These are phyloP conservation scores for Apamea crenata DNA, from an alignment of 2,888 invertebrate genomes.

Conservation along the genomic window DNA sequence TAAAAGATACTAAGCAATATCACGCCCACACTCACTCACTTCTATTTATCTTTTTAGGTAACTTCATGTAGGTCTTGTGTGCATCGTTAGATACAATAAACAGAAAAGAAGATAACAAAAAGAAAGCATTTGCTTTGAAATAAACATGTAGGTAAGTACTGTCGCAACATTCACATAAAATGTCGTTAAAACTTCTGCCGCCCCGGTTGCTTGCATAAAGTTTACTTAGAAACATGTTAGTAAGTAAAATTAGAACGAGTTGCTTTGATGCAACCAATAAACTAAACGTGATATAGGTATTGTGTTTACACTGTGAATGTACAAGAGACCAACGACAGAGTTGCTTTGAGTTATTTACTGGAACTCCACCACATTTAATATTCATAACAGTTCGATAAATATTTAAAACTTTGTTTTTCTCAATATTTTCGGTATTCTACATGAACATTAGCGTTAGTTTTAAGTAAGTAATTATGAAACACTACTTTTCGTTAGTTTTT, in stretches of 20 bases:
- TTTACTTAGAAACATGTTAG: conserved; percentile 50
- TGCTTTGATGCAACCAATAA: conserved; percentile 56
- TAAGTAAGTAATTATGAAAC: neutral
- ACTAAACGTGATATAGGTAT: conserved; percentile 43
- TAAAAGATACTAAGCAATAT: neutral
- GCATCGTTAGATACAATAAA: neutral
- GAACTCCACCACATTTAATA: conserved; percentile 7
- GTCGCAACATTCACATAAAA: conserved; percentile 42
- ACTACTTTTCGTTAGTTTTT: neutral
- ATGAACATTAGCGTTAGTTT: neutral
- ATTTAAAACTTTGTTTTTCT: neutral
- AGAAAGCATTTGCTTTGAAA: conserved; percentile 28
- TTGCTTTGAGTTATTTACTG: conserved; percentile 1
- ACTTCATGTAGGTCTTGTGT: neutral
- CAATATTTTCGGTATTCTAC: neutral
- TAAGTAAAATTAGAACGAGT: conserved; percentile 47
- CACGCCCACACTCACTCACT: neutral
- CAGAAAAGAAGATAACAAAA: neutral
- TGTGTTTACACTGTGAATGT: conserved; percentile 40
- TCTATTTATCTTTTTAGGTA: neutral
- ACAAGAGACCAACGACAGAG: neutral
- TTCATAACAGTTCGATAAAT: neutral
- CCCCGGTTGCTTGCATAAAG: conserved; percentile 41
- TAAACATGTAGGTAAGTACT: conserved; percentile 17
- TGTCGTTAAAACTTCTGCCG: conserved; percentile 50